These are phyloP conservation scores for Cheilosia vernalis DNA, from an alignment of 2,888 invertebrate genomes.

Conservation along the genomic window DNA sequence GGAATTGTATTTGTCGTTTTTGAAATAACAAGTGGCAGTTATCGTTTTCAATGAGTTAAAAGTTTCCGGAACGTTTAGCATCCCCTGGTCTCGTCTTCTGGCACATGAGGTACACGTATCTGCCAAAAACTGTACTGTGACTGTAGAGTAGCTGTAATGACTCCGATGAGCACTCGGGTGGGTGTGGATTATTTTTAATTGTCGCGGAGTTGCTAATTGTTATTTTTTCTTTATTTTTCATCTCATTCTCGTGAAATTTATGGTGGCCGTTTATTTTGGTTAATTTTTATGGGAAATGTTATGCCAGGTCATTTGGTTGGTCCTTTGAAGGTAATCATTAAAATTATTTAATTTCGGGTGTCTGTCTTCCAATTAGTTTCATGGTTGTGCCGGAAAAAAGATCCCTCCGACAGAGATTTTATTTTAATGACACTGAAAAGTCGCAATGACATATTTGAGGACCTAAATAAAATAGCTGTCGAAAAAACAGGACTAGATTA, in stretches of 20 bases:
- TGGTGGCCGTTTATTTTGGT: constrained; percentile 25
- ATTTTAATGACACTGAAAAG: constrained; percentile 42
- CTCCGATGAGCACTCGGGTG: background rate
- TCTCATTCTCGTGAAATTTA: constrained; percentile 2
- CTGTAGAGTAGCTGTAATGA: too few species aligned
- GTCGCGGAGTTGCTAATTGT: constrained; percentile 39
- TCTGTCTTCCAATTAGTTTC: constrained; percentile 50
- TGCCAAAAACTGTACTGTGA: background rate
- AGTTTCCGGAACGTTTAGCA: too few species aligned
- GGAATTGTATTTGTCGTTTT: too few species aligned
- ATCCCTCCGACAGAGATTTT: constrained; percentile 28
- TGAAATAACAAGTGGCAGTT: too few species aligned
- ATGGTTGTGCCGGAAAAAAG: constrained; percentile 8
- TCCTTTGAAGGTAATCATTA: constrained; percentile 52
- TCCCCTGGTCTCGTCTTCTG: too few species aligned
- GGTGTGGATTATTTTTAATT: constrained; percentile 52
- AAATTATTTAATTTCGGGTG: constrained; percentile 45
- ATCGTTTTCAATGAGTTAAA: too few species aligned
- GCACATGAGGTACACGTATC: background rate
- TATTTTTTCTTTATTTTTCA: constrained; percentile 14
- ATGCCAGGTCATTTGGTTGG: constrained; percentile 38
- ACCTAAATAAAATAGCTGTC: constrained; percentile 10
- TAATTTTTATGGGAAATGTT: constrained; percentile 46
- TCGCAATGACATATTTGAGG: constrained; percentile 39
- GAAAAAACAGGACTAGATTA: constrained; percentile 3